Conservation (phyloP, 2,797 vertebrate genomes). For the Oreonectes daqikongensis region DNA sequence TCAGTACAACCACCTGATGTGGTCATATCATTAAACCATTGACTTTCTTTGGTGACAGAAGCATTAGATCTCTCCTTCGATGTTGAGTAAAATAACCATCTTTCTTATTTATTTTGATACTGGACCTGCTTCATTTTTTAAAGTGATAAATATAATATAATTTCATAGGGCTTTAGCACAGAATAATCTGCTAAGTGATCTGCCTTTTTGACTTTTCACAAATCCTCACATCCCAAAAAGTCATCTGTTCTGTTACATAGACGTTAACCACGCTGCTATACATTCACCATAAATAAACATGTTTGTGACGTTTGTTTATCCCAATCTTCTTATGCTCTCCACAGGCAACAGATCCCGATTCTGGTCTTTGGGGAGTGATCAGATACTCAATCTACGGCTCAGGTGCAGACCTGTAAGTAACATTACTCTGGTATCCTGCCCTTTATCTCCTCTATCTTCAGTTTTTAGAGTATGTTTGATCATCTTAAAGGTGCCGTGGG, state of each 20-base stretch:
- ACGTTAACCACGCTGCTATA: no score
- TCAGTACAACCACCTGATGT: slow-evolving; percentile 13
- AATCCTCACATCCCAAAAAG: no score
- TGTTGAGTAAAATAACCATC: background rate
- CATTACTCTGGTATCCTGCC: slow-evolving; percentile 28
- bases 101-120: no score
- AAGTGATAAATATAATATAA: no score
- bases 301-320: background rate
- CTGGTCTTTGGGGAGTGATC: slow-evolving; percentile 92
- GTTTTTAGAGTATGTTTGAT: slow-evolving; percentile 14
- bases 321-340: slow-evolving; percentile 53
- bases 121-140: no score
- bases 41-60: slow-evolving; percentile 8
- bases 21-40: slow-evolving; percentile 30
- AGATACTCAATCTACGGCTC: slow-evolving; percentile 93
- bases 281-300: background rate
- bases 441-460: background rate
- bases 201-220: slow-evolving; percentile 62
- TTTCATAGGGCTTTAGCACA: no score
- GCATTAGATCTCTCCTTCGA: background rate
- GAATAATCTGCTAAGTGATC: slow-evolving; percentile 74
- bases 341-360: slow-evolving; percentile 93
- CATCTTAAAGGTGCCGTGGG: background rate
- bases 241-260: no score
- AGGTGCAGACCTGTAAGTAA: slow-evolving; percentile 91